Conservation (phyloP, 2,888 invertebrate genomes). For the Bhutanitis thaidina region DNA sequence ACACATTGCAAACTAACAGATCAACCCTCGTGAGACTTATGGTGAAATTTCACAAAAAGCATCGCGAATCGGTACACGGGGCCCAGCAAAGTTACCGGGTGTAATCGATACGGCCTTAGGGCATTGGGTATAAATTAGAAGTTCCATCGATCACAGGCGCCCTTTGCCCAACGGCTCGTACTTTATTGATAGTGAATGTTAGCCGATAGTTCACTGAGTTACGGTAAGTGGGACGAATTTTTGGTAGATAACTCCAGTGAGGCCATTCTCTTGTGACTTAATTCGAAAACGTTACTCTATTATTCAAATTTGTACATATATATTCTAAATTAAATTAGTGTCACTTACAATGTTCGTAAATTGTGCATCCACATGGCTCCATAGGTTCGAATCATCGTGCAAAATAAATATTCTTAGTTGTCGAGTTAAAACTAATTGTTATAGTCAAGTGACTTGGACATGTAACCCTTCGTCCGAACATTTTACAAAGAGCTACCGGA, state of each 20-base stretch:
- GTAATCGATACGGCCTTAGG: conserved; percentile 79
- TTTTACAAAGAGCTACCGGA: too few species aligned
- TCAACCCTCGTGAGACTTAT: conserved; percentile 51
- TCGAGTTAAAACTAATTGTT: too few species aligned
- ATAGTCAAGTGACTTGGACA: too few species aligned
- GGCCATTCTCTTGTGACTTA: not conserved
- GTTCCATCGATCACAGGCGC: conserved; percentile 75
- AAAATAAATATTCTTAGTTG: too few species aligned
- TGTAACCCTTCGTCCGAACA: too few species aligned
- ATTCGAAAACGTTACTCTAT: too few species aligned
- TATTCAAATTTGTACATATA: too few species aligned
- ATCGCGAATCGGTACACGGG: conserved; percentile 38
- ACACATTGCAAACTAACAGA: conserved; percentile 21
- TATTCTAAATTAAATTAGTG: too few species aligned
- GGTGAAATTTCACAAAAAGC: conserved; percentile 66
- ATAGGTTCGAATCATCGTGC: too few species aligned
- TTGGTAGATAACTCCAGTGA: conserved; percentile 7
- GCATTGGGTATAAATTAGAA: conserved; percentile 77
- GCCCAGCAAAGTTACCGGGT: conserved; percentile 53
- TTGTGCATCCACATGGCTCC: too few species aligned
- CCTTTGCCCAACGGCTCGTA: conserved; percentile 75
- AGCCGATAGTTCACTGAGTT: conserved; percentile 60
- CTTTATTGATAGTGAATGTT: conserved; percentile 74
- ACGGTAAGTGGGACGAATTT: conserved; percentile 21
- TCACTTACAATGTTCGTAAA: too few species aligned